Conservation (phyloP, 2,113 vertebrate genomes). For the Dasypus novemcinctus region DNA sequence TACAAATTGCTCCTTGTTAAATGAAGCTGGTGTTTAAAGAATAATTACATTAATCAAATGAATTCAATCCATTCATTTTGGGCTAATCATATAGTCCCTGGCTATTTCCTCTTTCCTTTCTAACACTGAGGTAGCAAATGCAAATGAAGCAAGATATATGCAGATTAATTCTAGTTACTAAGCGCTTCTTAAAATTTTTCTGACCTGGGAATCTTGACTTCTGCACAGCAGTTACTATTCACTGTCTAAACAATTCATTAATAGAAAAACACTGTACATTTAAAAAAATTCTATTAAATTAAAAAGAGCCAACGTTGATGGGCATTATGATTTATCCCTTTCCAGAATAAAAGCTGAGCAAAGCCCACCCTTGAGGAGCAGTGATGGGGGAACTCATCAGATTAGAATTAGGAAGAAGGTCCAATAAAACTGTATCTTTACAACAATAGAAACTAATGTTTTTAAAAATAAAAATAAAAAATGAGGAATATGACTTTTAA, state of each 20-base stretch:
- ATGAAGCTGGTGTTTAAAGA: conserved; percentile 41
- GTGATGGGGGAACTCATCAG: neutral
- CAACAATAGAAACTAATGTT: neutral
- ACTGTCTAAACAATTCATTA: neutral
- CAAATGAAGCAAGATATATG: conserved; percentile 36
- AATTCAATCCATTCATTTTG: conserved; percentile 37
- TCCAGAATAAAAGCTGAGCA: neutral
- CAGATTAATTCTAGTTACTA: conserved; percentile 50
- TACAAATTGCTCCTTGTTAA: conserved; percentile 39
- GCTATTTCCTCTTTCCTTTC: neutral
- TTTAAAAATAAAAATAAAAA: neutral
- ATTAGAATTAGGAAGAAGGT: neutral
- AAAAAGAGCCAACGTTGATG: neutral
- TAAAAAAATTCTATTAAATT: neutral
- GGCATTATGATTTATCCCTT: neutral
- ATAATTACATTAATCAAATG: conserved; percentile 57
- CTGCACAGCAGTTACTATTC: conserved; percentile 9
- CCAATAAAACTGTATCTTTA: neutral
- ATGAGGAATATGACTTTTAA: neutral
- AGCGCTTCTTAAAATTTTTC: conserved; percentile 39
- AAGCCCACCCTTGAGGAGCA: neutral
- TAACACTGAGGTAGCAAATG: neutral
- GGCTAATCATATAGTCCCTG: conserved; percentile 5
- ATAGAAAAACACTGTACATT: neutral
- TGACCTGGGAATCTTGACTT: conserved; percentile 50